A percentile compares a stretch with the other conserved stretches of the same genome.
These are phyloP conservation scores for Luffia ferchaultella DNA, from an alignment of 2,888 invertebrate species.

Conservation along the genomic window DNA sequence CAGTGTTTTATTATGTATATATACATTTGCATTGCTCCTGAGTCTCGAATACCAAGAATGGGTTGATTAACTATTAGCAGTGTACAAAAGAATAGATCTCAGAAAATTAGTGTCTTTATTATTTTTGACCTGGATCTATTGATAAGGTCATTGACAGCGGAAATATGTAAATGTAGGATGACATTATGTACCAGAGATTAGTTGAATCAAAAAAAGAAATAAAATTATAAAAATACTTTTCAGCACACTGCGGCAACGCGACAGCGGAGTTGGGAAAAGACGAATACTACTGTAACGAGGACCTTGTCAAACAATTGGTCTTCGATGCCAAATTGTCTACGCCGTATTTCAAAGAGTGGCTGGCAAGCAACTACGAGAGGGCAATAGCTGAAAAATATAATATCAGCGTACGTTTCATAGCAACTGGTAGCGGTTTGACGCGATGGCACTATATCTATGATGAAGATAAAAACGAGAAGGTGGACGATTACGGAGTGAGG, in stretches of 20 bases:
- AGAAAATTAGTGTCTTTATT: too few species aligned
- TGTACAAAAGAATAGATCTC: too few species aligned
- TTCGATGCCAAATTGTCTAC: constrained; percentile 83
- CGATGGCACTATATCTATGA: constrained; percentile 83
- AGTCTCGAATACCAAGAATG: too few species aligned
- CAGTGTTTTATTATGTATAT: too few species aligned
- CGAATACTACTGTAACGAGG: constrained; percentile 85
- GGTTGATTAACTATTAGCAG: too few species aligned
- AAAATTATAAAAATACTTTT: constrained; percentile 16
- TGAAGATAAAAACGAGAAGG: constrained; percentile 60
- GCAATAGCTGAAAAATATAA: constrained; percentile 72
- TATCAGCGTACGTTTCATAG: constrained; percentile 81
- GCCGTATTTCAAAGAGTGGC: constrained; percentile 67
- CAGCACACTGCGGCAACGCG: constrained; percentile 72
- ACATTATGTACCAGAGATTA: too few species aligned
- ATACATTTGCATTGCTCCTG: too few species aligned
- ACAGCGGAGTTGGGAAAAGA: constrained; percentile 65
- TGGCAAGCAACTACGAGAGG: constrained; percentile 53
- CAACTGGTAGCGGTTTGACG: constrained; percentile 89
- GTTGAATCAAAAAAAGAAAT: not conserved
- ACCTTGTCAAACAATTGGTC: constrained; percentile 83
- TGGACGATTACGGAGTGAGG: constrained; percentile 36
- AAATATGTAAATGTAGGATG: too few species aligned
- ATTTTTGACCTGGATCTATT: too few species aligned
- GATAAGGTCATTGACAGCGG: too few species aligned